Conservation (phyloP, 64 coral and sea anemone species). For the Montipora sp. region DNA sequence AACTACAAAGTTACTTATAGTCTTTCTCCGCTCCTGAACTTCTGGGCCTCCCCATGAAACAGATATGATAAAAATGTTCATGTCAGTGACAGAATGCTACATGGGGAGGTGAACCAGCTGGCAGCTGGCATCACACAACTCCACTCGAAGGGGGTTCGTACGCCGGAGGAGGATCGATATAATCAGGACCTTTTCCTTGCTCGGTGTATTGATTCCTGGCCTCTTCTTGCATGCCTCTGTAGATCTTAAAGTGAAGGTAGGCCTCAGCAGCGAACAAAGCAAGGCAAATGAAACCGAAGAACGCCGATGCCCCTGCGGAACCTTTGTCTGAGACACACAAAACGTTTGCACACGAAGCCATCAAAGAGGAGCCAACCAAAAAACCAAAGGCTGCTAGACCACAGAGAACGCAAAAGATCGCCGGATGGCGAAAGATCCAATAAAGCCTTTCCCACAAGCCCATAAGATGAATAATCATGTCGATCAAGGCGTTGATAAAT, state of each 20-base stretch:
- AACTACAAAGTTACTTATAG: too few relatives aligned
- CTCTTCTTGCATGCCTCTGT: constrained; percentile 68
- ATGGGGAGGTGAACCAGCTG: too few relatives aligned
- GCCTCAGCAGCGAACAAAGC: constrained; percentile 70
- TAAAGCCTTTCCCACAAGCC: constrained; percentile 82
- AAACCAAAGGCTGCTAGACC: constrained; percentile 65
- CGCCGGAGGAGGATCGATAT: not conserved
- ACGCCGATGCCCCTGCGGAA: constrained; percentile 46
- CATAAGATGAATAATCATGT: constrained; percentile 74
- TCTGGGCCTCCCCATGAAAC: too few relatives aligned
- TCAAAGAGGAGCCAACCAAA: constrained; percentile 58
- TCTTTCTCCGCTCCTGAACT: too few relatives aligned
- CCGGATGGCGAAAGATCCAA: constrained; percentile 89
- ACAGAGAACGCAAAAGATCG: constrained; percentile 53
- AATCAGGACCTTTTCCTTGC: constrained; percentile 42
- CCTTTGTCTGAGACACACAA: not conserved
- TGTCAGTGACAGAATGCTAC: too few relatives aligned
- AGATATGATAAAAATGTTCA: too few relatives aligned
- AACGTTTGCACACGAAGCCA: constrained; percentile 24
- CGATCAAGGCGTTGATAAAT: constrained; percentile 83
- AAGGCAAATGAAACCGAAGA: constrained; percentile 79
- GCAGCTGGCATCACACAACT: too few relatives aligned
- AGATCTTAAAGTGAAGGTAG: constrained; percentile 64
- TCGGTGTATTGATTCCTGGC: constrained; percentile 57
- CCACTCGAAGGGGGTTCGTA: not conserved